These are phyloP conservation scores for Drosophila melanosoma DNA, from an alignment of 2,888 invertebrate genomes.

Conservation along the genomic window DNA sequence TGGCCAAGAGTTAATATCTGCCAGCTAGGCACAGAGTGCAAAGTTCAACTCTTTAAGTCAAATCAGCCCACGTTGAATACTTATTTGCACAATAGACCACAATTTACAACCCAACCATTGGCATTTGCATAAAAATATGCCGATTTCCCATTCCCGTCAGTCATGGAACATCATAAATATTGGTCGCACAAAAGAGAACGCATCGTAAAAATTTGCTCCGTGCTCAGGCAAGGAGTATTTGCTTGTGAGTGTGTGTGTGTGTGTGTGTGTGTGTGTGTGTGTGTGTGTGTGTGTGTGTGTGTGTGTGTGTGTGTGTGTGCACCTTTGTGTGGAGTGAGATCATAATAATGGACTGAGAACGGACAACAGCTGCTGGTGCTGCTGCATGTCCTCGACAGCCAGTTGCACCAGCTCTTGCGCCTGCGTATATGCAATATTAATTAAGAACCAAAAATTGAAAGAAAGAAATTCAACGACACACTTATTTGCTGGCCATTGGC, in stretches of 20 bases:
- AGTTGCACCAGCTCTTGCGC: conserved; percentile 35
- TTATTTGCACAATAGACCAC: conserved; percentile 37
- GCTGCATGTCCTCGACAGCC: conserved; percentile 23
- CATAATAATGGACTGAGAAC: conserved; percentile 62
- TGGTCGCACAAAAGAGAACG: conserved; percentile 29
- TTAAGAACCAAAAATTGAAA: conserved; percentile 60
- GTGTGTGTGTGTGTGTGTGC: background rate
- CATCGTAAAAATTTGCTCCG: conserved; percentile 42
- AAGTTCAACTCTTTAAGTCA: conserved; percentile 3
- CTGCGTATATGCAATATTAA: conserved; percentile 76
- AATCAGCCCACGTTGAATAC: conserved; percentile 4
- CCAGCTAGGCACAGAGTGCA: background rate
- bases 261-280: background rate
- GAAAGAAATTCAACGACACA: conserved; percentile 17
- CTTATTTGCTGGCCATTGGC: conserved; percentile 27
- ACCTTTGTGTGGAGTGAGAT: conserved; percentile 3
- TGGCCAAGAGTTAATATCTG: background rate
- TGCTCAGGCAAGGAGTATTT: background rate
- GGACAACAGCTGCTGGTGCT: conserved; percentile 47
- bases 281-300: background rate
- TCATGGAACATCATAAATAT: conserved; percentile 58
- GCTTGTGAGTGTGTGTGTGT: background rate
- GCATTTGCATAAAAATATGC: conserved; percentile 55
- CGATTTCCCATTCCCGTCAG: conserved; percentile 35
- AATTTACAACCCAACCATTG: conserved; percentile 36